Conservation (phyloP, 2,888 invertebrate species). For the Bursaphelenchus okinawaensis region DNA sequence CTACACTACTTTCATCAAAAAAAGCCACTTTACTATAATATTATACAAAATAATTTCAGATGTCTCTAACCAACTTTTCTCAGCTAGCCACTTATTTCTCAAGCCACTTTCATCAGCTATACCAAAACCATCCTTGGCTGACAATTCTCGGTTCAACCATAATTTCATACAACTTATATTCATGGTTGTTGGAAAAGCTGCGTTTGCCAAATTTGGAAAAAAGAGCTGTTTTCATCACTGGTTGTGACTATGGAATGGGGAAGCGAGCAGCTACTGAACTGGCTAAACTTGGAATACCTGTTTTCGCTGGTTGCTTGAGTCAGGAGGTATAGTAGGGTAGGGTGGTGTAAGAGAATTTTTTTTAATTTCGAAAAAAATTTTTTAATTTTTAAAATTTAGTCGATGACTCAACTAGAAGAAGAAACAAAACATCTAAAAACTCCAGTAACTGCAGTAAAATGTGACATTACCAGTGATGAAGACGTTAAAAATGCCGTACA, state of each 20-base stretch:
- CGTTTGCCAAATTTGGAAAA: constrained; percentile 18
- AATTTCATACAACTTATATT: background rate
- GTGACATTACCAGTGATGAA: constrained; percentile 61
- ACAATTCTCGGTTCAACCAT: background rate
- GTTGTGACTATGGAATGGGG: constrained; percentile 54
- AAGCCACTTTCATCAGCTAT: background rate
- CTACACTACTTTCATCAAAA: too few relatives aligned
- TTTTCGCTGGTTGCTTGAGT: constrained; percentile 72
- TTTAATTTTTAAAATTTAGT: constrained; percentile 47
- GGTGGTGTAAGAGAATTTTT: background rate
- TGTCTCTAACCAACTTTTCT: too few relatives aligned
- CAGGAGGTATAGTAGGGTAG: constrained; percentile 28
- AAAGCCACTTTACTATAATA: too few relatives aligned
- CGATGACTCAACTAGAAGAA: constrained; percentile 63
- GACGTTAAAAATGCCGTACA: constrained; percentile 73
- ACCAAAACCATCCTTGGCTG: background rate
- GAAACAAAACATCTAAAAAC: constrained; percentile 60
- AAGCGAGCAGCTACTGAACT: constrained; percentile 50
- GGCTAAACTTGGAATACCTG: constrained; percentile 68
- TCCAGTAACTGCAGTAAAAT: constrained; percentile 59
- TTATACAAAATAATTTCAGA: too few relatives aligned
- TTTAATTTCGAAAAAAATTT: background rate
- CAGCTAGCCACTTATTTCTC: background rate
- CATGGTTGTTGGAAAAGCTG: constrained; percentile 11
- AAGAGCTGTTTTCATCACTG: constrained; percentile 31